Base-by-base conservation (phyloP, 2,797 vertebrate species). In the Anisognathus igniventris region DNA sequence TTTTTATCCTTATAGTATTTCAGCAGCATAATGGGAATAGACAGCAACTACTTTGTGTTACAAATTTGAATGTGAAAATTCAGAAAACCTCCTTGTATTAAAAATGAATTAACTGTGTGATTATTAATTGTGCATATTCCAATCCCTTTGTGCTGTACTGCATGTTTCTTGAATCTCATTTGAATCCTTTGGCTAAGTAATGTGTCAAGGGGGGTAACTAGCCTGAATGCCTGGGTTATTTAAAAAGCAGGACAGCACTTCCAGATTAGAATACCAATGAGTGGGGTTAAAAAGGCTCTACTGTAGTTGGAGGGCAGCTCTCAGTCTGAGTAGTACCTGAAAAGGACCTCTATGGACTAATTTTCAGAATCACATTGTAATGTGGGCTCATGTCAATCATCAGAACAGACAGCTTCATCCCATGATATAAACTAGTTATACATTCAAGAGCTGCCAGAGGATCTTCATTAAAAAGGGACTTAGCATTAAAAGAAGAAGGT, bases 321-420 rank as follows among this genome's bases (percentile, higher is more conserved):
- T 99, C 98, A 98, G 98, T 98, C 99, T 99, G 98, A 98, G 97
- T 98, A 98, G 98, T 98, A 98, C 98, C 99, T 99, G 98, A 98
- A 98, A 98, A 98, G 98, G 98, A 99, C 99, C 99, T 99, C 99
- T 98, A 98, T 98, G 99, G 99, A 99, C 99, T 99, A 99, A 99
- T 99, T 99, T 99, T 99, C 98, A 98, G 99, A 99, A 99, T 99
- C 99, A 99, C 98, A 99, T 99, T 99, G 99, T 99, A 99, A 99
- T 99, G 98, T 99, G 98, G 98, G 99, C 99, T 99, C 98, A 98
- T 99, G 99, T 99, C 99, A 99, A 99, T 99, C 99, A 99, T 98
- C 98, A 98, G 99, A 99, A 99, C 98, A 99, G 99, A 99, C 99
- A 99, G 99, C 99, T 99, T 99, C 98, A 99, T 99, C 99, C 99